Base-by-base conservation (phyloP, 1,140 invertebrate genomes). In the Venturia canescens region DNA sequence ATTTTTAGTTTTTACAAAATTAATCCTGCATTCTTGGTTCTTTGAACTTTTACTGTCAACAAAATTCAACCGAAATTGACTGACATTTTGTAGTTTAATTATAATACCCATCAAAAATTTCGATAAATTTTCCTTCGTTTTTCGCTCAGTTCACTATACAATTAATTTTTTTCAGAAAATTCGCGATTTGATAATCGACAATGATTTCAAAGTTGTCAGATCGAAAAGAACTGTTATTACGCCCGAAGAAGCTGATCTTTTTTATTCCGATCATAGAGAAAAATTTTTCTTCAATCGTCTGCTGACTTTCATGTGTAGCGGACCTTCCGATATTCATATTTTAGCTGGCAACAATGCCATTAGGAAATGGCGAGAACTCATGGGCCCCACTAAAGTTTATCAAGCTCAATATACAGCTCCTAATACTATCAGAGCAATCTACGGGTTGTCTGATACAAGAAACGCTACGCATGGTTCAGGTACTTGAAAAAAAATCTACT, bases 401-500 rank as follows among this genome's bases (percentile, higher is more conserved):
- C 95, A 95, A 88, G 95, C 96, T 21, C 95, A 97, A 79, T 97
- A 95, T 89, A 94, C 94, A 84, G 93, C 95, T 67, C 97, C 97
- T 3, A 86, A 95, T 75, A 94, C 94, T 82, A 95, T 98, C 78
- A 92, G 98, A 85, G 97, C 96, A 2, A 91, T 93, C 84, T 98
- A 95, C 93, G 98, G 98, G 0, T 89, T 98, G 3, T 97, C 97
- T 0, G 97, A 98, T 90, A 98, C 98, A 0, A 95, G 97, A 88
- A 99, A 99, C 93, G 97, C 96, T 23, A 95, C 95, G 69, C 97
- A 98, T 92, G 97, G 97, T 44, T 98, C 97, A 91, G 96, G 96
- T 97, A 89, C 85, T 71, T 13, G 7, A 6, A 18, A 13, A 16
- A 69, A 66, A 69, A 18, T 11, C 18, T 11, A 0, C 26, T 71